These are phyloP conservation scores for Sebastes steindachneri DNA, from an alignment of 2,797 vertebrate species.

Conservation along the genomic window DNA sequence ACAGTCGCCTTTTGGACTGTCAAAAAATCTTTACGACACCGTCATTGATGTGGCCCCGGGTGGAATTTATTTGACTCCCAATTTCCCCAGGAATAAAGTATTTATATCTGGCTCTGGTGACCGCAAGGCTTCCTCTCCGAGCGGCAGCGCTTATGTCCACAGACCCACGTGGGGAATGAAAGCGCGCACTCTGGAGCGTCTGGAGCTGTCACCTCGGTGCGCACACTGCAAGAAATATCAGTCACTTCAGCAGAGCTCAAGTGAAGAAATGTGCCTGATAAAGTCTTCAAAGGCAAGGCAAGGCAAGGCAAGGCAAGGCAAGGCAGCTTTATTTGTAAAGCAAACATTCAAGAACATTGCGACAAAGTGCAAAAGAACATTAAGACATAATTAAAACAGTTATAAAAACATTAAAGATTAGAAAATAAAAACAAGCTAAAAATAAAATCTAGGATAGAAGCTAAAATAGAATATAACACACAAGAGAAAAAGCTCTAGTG, in stretches of 20 bases:
- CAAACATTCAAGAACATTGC: too few species aligned
- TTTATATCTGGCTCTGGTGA: constrained; percentile 79
- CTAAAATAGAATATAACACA: too few species aligned
- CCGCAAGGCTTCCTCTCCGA: constrained; percentile 75
- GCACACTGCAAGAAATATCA: constrained; percentile 39
- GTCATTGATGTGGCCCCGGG: constrained; percentile 77
- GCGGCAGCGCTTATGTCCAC: constrained; percentile 69
- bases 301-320: too few species aligned
- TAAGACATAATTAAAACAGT: too few species aligned
- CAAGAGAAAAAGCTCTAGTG: too few species aligned
- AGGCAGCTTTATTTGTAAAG: too few species aligned
- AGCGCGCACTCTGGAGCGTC: constrained; percentile 47
- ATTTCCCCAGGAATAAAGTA: constrained; percentile 80
- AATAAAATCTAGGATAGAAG: too few species aligned
- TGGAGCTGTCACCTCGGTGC: constrained; percentile 74
- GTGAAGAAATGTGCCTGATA: neutral
- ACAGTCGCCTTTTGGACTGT: constrained; percentile 78
- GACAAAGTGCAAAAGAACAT: too few species aligned
- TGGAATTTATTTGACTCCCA: constrained; percentile 82
- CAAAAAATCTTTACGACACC: constrained; percentile 72
- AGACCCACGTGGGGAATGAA: constrained; percentile 72
- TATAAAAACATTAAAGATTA: too few species aligned
- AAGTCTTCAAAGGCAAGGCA: neutral
- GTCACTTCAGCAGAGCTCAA: neutral
- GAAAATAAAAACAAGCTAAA: too few species aligned